Evolutionary conservation across 2,797 vertebrate genomes (phyloP).

Genomic region (Coregonus sp.): DNA sequence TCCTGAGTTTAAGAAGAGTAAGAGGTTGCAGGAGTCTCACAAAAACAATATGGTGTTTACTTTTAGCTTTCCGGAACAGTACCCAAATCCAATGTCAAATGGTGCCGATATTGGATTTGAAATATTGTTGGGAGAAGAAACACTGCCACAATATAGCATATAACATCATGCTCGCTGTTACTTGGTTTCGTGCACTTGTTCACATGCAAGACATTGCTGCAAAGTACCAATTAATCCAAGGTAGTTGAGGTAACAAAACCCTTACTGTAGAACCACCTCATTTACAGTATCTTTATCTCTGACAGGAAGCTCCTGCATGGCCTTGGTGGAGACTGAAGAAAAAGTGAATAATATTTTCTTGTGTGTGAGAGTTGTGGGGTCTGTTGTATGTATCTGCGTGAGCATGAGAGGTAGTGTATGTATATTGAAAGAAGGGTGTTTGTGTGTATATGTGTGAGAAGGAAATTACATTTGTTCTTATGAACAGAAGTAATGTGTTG

Average conservation of each 20-base stretch:
- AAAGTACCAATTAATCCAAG: not conserved
- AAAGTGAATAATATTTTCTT: not conserved
- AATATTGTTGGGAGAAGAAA: constrained; percentile 8
- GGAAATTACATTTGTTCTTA: not conserved
- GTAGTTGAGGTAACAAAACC: not conserved
- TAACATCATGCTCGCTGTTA: not conserved
- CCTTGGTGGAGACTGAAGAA: not conserved
- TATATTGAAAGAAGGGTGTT: not conserved
- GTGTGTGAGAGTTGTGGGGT: not conserved
- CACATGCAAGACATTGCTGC: not conserved
- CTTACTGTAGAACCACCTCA: not conserved
- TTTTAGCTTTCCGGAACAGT: constrained; percentile 39
- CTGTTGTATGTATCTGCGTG: not conserved
- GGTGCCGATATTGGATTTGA: constrained; percentile 15
- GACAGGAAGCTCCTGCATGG: not conserved
- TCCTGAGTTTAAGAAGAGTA: not conserved
- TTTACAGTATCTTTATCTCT: not conserved
- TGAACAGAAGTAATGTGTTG: not conserved
- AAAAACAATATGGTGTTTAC: not conserved
- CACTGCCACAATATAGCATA: not conserved
- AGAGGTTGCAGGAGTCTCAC: not conserved
- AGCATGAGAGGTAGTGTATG: not conserved
- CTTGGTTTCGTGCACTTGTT: not conserved
- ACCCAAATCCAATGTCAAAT: constrained; percentile 24
- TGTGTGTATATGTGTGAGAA: not conserved